Evolutionary conservation across 2,888 invertebrate genomes (phyloP).

Genomic region (Seira ritae): DNA sequence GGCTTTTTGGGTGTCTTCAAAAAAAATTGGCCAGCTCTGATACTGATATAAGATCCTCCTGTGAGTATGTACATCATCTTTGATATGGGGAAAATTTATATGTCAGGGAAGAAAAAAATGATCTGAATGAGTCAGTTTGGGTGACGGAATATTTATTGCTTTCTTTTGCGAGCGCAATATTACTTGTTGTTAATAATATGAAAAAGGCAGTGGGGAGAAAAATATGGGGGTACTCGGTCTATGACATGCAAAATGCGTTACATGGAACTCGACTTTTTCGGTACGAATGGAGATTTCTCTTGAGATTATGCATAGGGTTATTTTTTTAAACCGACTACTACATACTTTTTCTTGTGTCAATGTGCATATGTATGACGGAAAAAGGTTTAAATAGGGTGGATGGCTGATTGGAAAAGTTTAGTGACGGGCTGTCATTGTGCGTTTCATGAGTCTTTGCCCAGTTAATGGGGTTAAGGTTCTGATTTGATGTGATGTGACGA

Average conservation of each 20-base stretch:
- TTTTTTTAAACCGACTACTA: background rate
- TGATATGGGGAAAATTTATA: conserved; percentile 18
- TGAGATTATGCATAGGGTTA: background rate
- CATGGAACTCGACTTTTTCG: background rate
- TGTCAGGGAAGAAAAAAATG: conserved; percentile 29
- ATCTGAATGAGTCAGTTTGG: conserved; percentile 57
- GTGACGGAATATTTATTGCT: conserved; percentile 42
- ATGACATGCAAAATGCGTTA: background rate
- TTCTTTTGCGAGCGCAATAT: conserved; percentile 29
- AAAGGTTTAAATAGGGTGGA: background rate
- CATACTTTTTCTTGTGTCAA: too few relatives aligned
- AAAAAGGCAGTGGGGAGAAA: too few relatives aligned
- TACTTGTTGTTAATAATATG: too few relatives aligned
- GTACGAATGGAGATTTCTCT: background rate
- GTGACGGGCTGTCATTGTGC: background rate
- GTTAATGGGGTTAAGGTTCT: conserved; percentile 9
- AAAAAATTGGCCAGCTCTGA: conserved; percentile 12
- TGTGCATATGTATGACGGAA: background rate
- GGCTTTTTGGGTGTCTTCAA: background rate
- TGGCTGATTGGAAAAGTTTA: background rate
- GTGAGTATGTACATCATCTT: background rate
- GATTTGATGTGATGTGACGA: conserved; percentile 9
- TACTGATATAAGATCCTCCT: background rate
- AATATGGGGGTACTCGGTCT: too few relatives aligned
- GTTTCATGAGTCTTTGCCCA: background rate